Percentiles rank a stretch among this genome's conserved stretches.
Evolutionary conservation across 2,113 vertebrate species (phyloP).

Genomic region (Hemicordylus capensis): DNA sequence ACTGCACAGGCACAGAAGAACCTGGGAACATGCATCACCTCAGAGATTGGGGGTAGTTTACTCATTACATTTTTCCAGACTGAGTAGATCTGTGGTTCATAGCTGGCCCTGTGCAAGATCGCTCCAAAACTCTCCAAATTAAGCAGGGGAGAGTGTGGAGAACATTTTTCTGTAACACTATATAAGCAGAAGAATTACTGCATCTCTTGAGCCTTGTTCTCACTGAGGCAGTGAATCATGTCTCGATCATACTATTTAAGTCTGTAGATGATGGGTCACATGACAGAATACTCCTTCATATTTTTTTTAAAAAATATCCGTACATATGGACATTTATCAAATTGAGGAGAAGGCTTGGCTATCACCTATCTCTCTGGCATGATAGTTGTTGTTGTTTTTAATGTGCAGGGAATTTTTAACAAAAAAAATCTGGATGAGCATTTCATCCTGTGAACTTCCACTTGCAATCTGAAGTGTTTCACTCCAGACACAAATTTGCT

Average conservation of each 20-base stretch:
- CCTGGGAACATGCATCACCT: no score
- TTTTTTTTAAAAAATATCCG: no score
- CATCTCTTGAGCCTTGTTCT: neutral
- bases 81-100: neutral
- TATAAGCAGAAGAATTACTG: neutral
- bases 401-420: no score
- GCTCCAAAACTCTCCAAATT: neutral
- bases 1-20: no score
- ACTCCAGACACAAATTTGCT: neutral
- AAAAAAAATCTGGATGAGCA: neutral
- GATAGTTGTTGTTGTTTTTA: no score
- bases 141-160: neutral
- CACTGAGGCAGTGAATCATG: no score
- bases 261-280: neutral
- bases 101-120: neutral
- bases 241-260: no score
- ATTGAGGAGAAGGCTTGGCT: no score
- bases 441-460: neutral
- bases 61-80: neutral
- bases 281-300: neutral
- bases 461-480: neutral
- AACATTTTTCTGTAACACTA: neutral
- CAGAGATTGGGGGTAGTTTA: neutral
- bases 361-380: no score
- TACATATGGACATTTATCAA: no score